Evolutionary conservation across 2,113 vertebrate species (phyloP).

Genomic region (Pteronura brasiliensis): DNA sequence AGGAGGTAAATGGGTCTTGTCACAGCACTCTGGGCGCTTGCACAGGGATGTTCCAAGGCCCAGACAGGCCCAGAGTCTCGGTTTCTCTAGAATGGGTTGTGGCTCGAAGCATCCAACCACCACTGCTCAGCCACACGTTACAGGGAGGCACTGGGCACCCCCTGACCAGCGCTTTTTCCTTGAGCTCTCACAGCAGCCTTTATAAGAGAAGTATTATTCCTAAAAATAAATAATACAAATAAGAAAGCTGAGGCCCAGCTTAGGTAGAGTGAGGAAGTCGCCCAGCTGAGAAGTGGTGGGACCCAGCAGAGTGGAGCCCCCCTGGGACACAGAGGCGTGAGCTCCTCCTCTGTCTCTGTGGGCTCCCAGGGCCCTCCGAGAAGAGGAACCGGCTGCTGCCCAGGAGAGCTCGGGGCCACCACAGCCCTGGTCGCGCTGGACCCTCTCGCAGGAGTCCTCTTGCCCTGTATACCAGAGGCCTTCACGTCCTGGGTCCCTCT

Average conservation of each 20-base stretch:
- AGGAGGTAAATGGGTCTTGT: background rate
- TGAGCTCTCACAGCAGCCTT: background rate
- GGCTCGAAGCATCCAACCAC: background rate
- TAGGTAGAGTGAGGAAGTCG: background rate
- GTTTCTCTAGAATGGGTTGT: background rate
- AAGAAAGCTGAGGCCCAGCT: background rate
- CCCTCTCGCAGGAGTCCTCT: background rate
- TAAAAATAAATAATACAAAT: background rate
- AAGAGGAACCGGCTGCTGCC: background rate
- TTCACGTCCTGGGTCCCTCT: background rate
- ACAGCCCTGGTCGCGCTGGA: background rate
- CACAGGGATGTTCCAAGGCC: too few relatives aligned
- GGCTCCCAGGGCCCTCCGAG: background rate
- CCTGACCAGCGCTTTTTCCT: background rate
- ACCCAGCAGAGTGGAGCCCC: background rate
- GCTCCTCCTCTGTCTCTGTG: accelerated
- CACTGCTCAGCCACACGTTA: background rate
- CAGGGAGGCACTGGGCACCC: accelerated
- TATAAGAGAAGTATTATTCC: background rate
- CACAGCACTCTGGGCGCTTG: background rate
- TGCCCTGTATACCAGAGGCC: background rate
- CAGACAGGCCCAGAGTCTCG: background rate
- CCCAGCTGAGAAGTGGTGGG: background rate
- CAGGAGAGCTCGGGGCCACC: background rate
- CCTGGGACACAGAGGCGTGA: background rate